A percentile compares a stretch with the other conserved stretches of the same genome.
Evolutionary conservation across 1,140 invertebrate species (phyloP).

Genomic region (Pteromalus puparum): DNA sequence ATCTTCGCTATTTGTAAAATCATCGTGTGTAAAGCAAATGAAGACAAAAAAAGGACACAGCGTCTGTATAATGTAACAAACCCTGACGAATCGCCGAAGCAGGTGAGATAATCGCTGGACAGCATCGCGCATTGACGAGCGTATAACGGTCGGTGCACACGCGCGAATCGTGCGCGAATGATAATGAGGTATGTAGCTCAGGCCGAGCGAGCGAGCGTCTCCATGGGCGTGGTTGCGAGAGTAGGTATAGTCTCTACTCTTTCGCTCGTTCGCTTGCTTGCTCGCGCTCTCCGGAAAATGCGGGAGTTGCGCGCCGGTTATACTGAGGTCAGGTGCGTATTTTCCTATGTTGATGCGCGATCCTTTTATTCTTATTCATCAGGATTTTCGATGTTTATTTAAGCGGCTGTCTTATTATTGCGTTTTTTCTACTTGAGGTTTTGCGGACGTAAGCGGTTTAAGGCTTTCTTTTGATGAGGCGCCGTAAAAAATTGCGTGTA

Average conservation of each 20-base stretch:
- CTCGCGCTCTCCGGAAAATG: not conserved
- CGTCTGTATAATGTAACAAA: not conserved
- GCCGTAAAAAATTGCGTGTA: not conserved
- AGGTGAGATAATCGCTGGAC: constrained; percentile 7
- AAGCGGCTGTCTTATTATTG: no score
- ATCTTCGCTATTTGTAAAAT: not conserved
- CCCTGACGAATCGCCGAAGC: constrained; percentile 11
- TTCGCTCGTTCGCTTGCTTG: not conserved
- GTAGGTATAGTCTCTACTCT: not conserved
- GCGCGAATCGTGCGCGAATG: constrained; percentile 28
- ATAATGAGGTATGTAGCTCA: constrained; percentile 61
- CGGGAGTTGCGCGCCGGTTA: not conserved
- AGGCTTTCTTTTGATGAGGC: no score
- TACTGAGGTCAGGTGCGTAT: not conserved
- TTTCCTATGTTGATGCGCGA: not conserved
- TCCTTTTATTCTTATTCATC: not conserved
- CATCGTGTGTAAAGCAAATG: not conserved
- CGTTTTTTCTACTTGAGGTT: no score
- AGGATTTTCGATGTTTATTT: no score
- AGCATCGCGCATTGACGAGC: constrained; percentile 9
- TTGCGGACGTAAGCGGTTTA: no score
- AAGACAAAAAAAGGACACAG: not conserved
- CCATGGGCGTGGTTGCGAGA: constrained; percentile 38
- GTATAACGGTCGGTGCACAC: constrained; percentile 3
- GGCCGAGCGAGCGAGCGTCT: constrained; percentile 4